Base-by-base conservation (phyloP, 2,888 invertebrate genomes). In the Pimpla rufipes region DNA sequence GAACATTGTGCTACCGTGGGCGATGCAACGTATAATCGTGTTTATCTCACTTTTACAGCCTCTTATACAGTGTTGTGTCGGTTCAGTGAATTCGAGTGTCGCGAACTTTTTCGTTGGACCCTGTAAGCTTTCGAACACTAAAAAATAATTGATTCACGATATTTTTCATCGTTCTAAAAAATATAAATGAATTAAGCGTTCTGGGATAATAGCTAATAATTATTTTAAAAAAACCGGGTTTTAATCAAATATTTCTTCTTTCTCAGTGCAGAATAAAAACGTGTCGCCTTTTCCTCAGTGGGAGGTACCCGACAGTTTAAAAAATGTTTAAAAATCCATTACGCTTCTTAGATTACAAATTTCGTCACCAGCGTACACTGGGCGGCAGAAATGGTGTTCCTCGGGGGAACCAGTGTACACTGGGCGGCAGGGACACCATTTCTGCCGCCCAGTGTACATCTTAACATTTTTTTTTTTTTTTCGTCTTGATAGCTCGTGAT, bases 1-100 rank as follows among this genome's bases (percentile, higher is more conserved):
- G 66, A 79, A 74, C 66, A 74, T 57, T 70, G 47, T 42, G 62
- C 55, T 57, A 79, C 66, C 23, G 40, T 47, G 29, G 23, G 29
- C 40, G 50, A 29, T 29, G 21, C 35, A 70, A 62, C 23, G 62
- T 42, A 50, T 35, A 21, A 62, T 42, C 66, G 40, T 21, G n/a
- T 7, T 52, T 23, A 40, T 71, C 59, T n/a, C 13, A 23, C 45
- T 21, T 71, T 66, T 73, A 35, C 45, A 8, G 35, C 29, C n/a
- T 52, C 21, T 71, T 57, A 13, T 45, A 37, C 37, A 21, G 42
- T 10, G 18, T 21, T 21, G 21, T 42, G 18, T 42, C 18, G 37
- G 37, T 62, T 2, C 62, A 16, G 37, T 62, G 5, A 57, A 57
- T 57, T 57, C 8, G 4, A 13, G 6, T 3, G 11, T 29, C 23